Evolutionary conservation across 2,888 invertebrate genomes (phyloP).

Genomic region (Abscondita cerata): DNA sequence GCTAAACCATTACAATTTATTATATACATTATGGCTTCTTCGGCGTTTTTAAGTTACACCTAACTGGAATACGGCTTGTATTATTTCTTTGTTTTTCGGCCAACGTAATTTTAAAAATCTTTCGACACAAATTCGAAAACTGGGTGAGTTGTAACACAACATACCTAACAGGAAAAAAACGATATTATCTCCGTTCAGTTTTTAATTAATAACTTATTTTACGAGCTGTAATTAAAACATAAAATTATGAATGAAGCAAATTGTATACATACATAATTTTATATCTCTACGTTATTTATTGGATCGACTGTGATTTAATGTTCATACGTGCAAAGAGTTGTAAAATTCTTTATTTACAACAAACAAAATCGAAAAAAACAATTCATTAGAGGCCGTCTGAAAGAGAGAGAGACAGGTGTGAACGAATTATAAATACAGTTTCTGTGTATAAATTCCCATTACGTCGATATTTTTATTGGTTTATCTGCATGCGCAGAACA

Average conservation of each 20-base stretch:
- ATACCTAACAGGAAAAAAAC: background rate
- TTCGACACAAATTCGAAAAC: background rate
- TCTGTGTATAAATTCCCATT: slow-evolving; percentile 55
- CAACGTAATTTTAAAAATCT: too few relatives aligned
- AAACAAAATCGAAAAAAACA: background rate
- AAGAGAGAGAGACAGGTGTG: slow-evolving; percentile 30
- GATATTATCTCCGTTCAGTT: background rate
- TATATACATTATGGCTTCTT: slow-evolving; percentile 11
- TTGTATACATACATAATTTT: slow-evolving; percentile 2
- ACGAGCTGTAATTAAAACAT: background rate
- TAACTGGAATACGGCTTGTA: slow-evolving; percentile 1
- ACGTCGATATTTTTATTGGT: slow-evolving; percentile 52
- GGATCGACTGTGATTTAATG: background rate
- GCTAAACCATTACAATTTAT: slow-evolving; percentile 10
- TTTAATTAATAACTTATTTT: background rate
- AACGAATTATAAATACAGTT: slow-evolving; percentile 38
- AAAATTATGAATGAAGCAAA: slow-evolving; percentile 5
- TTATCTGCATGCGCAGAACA: slow-evolving; percentile 53
- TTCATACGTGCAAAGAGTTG: slow-evolving; percentile 1
- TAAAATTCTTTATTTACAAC: slow-evolving; percentile 2
- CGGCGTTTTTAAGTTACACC: slow-evolving; percentile 1
- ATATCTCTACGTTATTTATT: slow-evolving; percentile 1
- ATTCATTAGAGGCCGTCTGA: background rate
- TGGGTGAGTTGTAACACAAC: background rate
- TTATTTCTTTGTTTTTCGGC: background rate